phyloP scores from a whole-genome alignment of 2,797 vertebrate species.

The Liasis olivaceus region DNA sequence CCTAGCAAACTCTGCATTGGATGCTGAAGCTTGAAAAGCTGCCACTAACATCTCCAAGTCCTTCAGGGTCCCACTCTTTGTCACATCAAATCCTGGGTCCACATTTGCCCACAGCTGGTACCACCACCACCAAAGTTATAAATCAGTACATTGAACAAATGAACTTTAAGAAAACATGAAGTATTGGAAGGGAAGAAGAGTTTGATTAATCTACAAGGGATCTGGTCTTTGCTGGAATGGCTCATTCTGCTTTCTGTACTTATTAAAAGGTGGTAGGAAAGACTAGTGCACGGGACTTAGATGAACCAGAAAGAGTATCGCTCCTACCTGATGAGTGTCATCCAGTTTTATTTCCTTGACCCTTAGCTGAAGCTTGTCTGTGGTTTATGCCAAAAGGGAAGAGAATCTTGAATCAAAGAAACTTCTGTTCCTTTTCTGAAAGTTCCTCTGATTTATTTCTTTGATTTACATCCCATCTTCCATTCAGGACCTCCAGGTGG shows the following conservation, averaged over 20 bases:
- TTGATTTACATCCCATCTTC: background rate
- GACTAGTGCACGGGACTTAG: background rate
- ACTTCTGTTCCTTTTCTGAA: background rate
- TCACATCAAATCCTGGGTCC: too few relatives aligned
- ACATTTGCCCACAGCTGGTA: too few relatives aligned
- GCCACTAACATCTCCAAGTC: too few relatives aligned
- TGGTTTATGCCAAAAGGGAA: background rate
- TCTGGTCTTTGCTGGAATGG: background rate
- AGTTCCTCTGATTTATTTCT: background rate
- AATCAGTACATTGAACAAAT: too few relatives aligned
- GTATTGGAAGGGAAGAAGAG: background rate
- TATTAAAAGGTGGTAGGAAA: background rate
- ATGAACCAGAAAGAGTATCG: background rate
- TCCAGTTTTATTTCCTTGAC: background rate
- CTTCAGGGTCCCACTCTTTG: too few relatives aligned
- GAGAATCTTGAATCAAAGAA: background rate
- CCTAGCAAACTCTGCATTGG: too few relatives aligned
- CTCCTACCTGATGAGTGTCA: background rate
- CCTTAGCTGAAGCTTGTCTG: background rate
- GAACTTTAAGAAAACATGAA: background rate
- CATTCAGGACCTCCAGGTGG: background rate
- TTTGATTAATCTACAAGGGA: background rate
- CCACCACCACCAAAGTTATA: too few relatives aligned
- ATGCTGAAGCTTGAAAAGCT: too few relatives aligned
- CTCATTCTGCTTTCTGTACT: background rate